phyloP scores from a whole-genome alignment of 2,113 vertebrate genomes.

The Acrocephalus arundinaceus region DNA sequence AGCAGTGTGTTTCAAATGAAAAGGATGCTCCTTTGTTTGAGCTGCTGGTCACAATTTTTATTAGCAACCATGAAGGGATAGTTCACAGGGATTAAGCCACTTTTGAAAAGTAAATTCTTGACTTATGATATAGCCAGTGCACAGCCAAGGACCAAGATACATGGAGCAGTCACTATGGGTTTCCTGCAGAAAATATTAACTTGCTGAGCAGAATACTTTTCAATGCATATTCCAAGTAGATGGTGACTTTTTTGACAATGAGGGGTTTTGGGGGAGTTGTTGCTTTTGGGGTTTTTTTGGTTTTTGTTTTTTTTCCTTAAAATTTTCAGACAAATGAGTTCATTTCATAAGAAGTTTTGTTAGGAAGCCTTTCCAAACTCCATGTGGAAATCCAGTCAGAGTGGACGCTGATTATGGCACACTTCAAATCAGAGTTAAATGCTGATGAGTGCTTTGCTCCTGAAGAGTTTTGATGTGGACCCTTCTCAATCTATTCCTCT shows the following conservation, averaged over 20 bases:
- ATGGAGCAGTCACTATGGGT: neutral
- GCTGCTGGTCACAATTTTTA: neutral
- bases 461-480: neutral
- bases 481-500: neutral
- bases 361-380: neutral
- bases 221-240: neutral
- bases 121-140: neutral
- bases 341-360: neutral
- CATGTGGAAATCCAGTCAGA: neutral
- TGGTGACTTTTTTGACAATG: neutral
- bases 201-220: neutral
- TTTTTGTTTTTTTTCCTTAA: neutral
- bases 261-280: fast-evolving
- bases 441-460: neutral
- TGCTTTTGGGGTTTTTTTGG: fast-evolving
- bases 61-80: neutral
- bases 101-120: neutral
- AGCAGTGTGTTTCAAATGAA: neutral
- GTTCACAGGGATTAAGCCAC: neutral
- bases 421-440: slow-evolving; percentile 26
- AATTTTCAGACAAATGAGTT: neutral
- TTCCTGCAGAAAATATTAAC: neutral
- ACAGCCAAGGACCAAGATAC: neutral
- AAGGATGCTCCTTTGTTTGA: neutral
- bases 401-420: neutral